These are phyloP conservation scores for Mesorhabditis spiculigera DNA, from an alignment of 2,888 invertebrate genomes.

Conservation along the genomic window DNA sequence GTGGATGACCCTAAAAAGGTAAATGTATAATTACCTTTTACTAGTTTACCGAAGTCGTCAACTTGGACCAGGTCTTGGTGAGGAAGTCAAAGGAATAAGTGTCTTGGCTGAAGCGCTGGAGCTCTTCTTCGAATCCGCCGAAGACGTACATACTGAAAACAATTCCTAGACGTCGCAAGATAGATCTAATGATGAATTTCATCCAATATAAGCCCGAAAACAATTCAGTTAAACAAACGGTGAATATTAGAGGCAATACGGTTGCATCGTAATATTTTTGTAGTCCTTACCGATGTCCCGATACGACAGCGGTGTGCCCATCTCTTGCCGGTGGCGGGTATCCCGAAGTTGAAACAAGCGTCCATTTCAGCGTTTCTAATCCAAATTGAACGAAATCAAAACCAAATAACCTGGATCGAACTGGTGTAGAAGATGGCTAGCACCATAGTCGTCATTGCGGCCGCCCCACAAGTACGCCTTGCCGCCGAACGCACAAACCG, in stretches of 20 bases:
- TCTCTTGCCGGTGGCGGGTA: slow-evolving; percentile 77
- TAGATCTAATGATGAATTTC: background rate
- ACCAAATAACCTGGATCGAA: slow-evolving; percentile 74
- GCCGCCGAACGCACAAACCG: slow-evolving; percentile 76
- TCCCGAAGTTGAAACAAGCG: slow-evolving; percentile 64
- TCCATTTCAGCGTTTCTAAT: slow-evolving; percentile 60
- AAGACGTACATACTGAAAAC: slow-evolving; percentile 76
- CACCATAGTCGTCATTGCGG: slow-evolving; percentile 75
- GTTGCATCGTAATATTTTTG: background rate
- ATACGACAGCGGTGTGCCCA: slow-evolving; percentile 76
- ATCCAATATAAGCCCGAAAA: background rate
- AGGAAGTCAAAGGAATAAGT: slow-evolving; percentile 74
- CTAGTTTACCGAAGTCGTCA: slow-evolving; percentile 44
- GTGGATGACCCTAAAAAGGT: slow-evolving; percentile 67
- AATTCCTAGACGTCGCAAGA: background rate
- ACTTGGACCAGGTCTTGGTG: slow-evolving; percentile 70
- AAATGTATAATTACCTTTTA: background rate
- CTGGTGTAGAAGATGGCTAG: slow-evolving; percentile 77
- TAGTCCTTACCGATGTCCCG: slow-evolving; percentile 30
- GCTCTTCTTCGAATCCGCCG: slow-evolving; percentile 83
- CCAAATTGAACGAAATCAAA: slow-evolving; percentile 27
- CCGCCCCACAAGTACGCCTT: slow-evolving; percentile 86
- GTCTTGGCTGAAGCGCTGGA: slow-evolving; percentile 76
- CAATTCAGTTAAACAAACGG: background rate
- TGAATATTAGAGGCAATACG: background rate